Percentiles rank a stretch among this genome's conserved stretches.
These are phyloP conservation scores for Etheostoma perlongum DNA, from an alignment of 2,797 vertebrate species.

Conservation along the genomic window DNA sequence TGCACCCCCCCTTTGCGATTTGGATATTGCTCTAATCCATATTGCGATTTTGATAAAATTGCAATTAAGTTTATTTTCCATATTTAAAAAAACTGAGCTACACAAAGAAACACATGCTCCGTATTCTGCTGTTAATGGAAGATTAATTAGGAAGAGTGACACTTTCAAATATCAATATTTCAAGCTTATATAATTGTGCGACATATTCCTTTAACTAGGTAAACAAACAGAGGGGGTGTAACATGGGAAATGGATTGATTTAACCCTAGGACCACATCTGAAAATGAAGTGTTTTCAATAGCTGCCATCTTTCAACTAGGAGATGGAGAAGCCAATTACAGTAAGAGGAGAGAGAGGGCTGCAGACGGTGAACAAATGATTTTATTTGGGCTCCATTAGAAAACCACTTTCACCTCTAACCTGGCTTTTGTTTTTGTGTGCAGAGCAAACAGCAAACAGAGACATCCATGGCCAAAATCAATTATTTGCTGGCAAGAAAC, in stretches of 20 bases:
- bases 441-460: conserved; percentile 39
- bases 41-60: too few relatives aligned
- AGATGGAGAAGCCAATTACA: conserved; percentile 49
- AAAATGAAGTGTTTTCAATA: conserved; percentile 30
- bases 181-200: neutral
- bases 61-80: too few relatives aligned
- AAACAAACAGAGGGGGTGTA: neutral
- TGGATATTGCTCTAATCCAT: too few relatives aligned
- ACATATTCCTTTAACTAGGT: conserved; percentile 11
- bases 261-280: conserved; percentile 1
- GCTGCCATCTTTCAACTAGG: conserved; percentile 25
- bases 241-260: neutral
- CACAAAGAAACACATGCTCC: neutral
- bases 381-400: conserved; percentile 66
- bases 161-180: conserved; percentile 11
- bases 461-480: conserved; percentile 28
- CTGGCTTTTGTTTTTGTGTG: conserved; percentile 39
- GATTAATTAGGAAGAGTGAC: conserved; percentile 2
- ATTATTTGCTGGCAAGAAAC: conserved; percentile 11
- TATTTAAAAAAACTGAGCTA: too few relatives aligned
- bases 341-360: conserved; percentile 37
- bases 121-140: conserved; percentile 1
- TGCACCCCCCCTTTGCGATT: too few relatives aligned
- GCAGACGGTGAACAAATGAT: conserved; percentile 51
- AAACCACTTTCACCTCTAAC: conserved; percentile 59